Base-by-base conservation (phyloP, 2,797 vertebrate genomes). In the Centroberyx gerrardi region DNA sequence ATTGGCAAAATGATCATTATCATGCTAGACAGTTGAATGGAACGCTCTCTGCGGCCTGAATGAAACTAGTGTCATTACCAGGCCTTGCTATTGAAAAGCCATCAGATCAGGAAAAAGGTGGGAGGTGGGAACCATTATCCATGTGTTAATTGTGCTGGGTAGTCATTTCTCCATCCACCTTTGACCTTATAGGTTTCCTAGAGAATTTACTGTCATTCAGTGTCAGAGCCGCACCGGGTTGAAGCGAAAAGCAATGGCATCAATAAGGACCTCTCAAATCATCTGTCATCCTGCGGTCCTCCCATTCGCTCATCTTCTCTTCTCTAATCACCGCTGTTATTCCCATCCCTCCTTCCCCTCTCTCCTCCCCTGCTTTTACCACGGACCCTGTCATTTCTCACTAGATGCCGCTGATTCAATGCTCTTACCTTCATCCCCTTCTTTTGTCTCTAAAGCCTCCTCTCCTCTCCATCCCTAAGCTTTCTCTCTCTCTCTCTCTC, bases 1-100 rank as follows among this genome's bases (percentile, higher is more conserved):
- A 87, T 87, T 85, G 88, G 64, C 77, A 85, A 82, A 90, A 90
- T 72, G 83, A 87, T 88, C 88, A 90, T 94, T 93, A 93, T 93
- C 74, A 80, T 90, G 82, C 88, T 38, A 76, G 78, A 83, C 87
- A 80, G 88, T 82, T 84, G 85, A 92, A 88, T 88, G 87, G 90
- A 91, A 90, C 74, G 81, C 87, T 88, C 88, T 81, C 74, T 83
- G 83, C 81, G 85, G 87, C 65, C 62, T 82, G 81, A 87, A 90
- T 90, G 83, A 91, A 92, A 90, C 77, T 71, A 56, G 70, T 65
- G 81, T 91, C 92, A 93, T 93, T 91, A 92, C 55, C 52, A 2
- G 62, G 84, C 80, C 87, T 82, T 81, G 68, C 88, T 86, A 51
- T 81, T 89, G 90, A 85, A 90, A 91, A 91, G 85, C 87, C 89